Percentiles rank a stretch among this genome's conserved stretches.
Evolutionary conservation across 2,888 invertebrate genomes (phyloP).

Genomic region (Frankliniella intonsa): DNA sequence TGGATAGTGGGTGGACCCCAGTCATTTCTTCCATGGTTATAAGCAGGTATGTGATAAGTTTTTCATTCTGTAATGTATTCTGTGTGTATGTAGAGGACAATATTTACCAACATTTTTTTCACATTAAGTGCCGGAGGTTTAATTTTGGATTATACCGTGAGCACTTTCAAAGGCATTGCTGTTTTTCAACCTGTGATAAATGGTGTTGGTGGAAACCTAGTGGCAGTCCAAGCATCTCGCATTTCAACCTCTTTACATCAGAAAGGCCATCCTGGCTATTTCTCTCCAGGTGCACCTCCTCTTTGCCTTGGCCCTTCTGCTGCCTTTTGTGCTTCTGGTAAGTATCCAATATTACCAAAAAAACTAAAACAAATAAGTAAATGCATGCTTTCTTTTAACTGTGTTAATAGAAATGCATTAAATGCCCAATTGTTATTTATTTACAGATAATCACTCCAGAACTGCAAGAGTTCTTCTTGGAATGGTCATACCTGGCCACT

Average conservation of each 20-base stretch:
- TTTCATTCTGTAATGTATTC: background rate
- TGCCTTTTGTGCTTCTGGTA: slow-evolving; percentile 17
- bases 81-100: background rate
- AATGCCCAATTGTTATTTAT: slow-evolving; percentile 29
- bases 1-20: slow-evolving; percentile 71
- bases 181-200: slow-evolving; percentile 80
- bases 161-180: slow-evolving; percentile 63
- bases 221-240: slow-evolving; percentile 71
- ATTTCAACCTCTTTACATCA: slow-evolving; percentile 69
- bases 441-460: slow-evolving; percentile 57
- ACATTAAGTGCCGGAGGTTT: slow-evolving; percentile 60
- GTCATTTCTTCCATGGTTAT: slow-evolving; percentile 75
- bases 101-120: slow-evolving; percentile 23
- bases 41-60: slow-evolving; percentile 55
- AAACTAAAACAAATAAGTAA: too few species aligned
- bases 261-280: slow-evolving; percentile 57
- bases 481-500: slow-evolving; percentile 73
- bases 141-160: slow-evolving; percentile 66
- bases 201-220: slow-evolving; percentile 75
- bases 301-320: background rate
- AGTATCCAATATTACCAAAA: background rate
- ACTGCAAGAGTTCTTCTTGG: slow-evolving; percentile 67
- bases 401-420: too few species aligned
- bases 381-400: background rate
- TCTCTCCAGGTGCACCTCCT: slow-evolving; percentile 50